phyloP scores from a whole-genome alignment of 1,140 invertebrate species.

The Mycetomoellerius zeteki region DNA sequence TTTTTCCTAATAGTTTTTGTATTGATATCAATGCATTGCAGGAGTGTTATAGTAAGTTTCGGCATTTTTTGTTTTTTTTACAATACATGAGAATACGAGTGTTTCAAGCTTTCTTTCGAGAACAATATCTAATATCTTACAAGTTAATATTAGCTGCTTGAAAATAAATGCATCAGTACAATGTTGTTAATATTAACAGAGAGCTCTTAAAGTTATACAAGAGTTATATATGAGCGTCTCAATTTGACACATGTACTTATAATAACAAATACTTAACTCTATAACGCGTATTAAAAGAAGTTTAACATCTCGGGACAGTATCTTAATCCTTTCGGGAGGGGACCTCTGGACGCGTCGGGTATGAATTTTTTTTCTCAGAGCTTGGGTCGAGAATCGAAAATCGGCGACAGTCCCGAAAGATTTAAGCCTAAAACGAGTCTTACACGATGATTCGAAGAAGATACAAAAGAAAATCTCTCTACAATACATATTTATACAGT shows the following conservation, averaged over 20 bases:
- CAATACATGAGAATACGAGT: background rate
- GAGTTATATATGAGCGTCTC: conserved; percentile 21
- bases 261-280: conserved; percentile 42
- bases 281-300: conserved; percentile 11
- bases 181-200: conserved; percentile 40
- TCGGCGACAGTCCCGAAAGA: background rate
- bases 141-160: conserved; percentile 37
- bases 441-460: background rate
- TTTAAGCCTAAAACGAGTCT: conserved; percentile 29
- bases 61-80: background rate
- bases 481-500: conserved; percentile 41
- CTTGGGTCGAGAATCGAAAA: background rate
- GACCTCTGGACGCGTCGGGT: background rate
- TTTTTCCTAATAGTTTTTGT: background rate
- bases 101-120: background rate
- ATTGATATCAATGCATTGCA: conserved; percentile 27
- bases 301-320: background rate
- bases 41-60: conserved; percentile 21
- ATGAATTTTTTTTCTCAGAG: background rate
- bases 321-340: conserved; percentile 23
- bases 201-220: conserved; percentile 42
- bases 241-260: conserved; percentile 13
- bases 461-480: conserved; percentile 8
- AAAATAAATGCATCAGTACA: conserved; percentile 32
- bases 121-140: conserved; percentile 12